A percentile compares a stretch with the other conserved stretches of the same genome.
Evolutionary conservation across 2,888 invertebrate species (phyloP).

Genomic region (Amphipyra berbera): DNA sequence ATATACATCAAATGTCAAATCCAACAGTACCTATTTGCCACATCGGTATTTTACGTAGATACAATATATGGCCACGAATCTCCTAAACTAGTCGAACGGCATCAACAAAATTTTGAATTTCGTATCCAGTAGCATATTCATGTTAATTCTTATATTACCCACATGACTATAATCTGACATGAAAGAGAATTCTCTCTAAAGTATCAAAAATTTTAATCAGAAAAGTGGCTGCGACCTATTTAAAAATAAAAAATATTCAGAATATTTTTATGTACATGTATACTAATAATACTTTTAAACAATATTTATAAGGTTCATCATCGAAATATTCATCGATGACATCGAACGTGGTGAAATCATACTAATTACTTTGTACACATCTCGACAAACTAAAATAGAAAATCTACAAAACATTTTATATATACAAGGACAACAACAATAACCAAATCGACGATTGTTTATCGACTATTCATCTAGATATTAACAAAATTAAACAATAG

Average conservation of each 20-base stretch:
- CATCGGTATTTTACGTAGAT: constrained; percentile 23
- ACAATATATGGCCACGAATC: constrained; percentile 34
- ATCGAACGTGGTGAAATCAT: constrained; percentile 77
- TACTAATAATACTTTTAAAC: constrained; percentile 89
- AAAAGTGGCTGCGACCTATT: constrained; percentile 67
- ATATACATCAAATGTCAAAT: constrained; percentile 45
- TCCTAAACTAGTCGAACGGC: constrained; percentile 22
- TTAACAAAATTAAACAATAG: constrained; percentile 73
- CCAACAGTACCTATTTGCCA: constrained; percentile 39
- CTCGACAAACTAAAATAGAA: constrained; percentile 84
- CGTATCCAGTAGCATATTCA: constrained; percentile 20
- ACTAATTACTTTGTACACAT: constrained; percentile 87
- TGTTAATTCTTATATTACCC: constrained; percentile 54
- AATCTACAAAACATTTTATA: constrained; percentile 87
- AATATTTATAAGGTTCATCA: constrained; percentile 85
- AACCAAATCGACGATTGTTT: constrained; percentile 76
- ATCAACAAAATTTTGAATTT: constrained; percentile 20
- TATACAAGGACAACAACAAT: constrained; percentile 87
- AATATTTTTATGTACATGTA: constrained; percentile 86
- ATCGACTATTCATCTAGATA: constrained; percentile 71
- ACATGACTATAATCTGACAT: constrained; percentile 63
- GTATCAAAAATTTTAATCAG: constrained; percentile 46
- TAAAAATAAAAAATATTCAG: constrained; percentile 77
- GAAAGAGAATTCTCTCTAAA: constrained; percentile 54
- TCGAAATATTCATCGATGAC: constrained; percentile 73